phyloP scores from a whole-genome alignment of 1,140 invertebrate genomes.

The Scylla paramamosain region DNA sequence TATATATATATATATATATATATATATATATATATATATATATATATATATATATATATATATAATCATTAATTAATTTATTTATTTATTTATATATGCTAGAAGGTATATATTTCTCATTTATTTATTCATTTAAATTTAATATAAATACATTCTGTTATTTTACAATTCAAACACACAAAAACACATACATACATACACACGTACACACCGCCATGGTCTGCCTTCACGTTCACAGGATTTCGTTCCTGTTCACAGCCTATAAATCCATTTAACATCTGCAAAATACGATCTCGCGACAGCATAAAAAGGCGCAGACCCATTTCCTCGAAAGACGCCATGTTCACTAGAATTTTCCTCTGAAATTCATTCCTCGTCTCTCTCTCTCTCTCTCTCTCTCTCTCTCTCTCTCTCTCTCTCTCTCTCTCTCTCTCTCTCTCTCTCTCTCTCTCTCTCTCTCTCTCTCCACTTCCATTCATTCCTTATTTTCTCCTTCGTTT shows the following conservation, averaged over 20 bases:
- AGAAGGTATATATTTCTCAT: background rate
- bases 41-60: slow-evolving; percentile 63
- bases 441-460: too few species aligned
- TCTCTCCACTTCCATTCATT: background rate
- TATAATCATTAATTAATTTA: slow-evolving; percentile 49
- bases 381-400: background rate
- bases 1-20: slow-evolving; percentile 59
- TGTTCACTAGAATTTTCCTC: background rate
- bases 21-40: slow-evolving; percentile 50
- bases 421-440: background rate
- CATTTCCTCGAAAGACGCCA: slow-evolving; percentile 25
- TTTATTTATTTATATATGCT: background rate
- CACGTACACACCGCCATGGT: background rate
- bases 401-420: background rate
- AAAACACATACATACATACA: background rate
- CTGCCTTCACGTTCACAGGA: background rate
- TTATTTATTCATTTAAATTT: background rate
- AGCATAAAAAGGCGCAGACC: background rate
- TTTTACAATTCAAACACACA: background rate
- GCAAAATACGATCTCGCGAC: background rate
- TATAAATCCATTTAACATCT: slow-evolving; percentile 1
- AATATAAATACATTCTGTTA: too few species aligned
- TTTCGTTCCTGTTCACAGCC: background rate
- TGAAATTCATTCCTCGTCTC: background rate
- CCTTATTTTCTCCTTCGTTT: too few species aligned